Percentiles rank a stretch among this genome's conserved stretches.
phyloP scores from a whole-genome alignment of 2,113 vertebrate genomes.

The Nothocercus nigrocapillus region DNA sequence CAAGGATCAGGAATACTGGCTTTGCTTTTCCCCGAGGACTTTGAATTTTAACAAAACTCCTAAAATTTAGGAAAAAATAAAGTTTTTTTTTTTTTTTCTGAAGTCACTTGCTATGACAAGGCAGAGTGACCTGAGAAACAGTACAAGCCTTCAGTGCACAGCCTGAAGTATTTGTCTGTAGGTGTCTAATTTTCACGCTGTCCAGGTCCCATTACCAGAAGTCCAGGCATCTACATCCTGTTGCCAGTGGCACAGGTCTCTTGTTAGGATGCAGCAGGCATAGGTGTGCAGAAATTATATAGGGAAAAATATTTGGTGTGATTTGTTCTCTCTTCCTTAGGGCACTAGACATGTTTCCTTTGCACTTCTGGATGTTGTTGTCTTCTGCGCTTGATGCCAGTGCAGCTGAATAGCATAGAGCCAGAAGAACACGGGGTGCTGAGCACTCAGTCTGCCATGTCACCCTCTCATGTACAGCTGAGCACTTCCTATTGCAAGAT shows the following conservation, averaged over 20 bases:
- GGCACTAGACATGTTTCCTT: not conserved
- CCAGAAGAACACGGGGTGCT: not conserved
- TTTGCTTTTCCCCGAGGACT: not conserved
- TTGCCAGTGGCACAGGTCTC: not conserved
- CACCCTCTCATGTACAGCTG: fast-evolving
- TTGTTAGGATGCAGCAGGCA: not conserved
- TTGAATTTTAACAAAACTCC: conserved; percentile 3
- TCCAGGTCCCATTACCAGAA: not conserved
- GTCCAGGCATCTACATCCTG: not conserved
- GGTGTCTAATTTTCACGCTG: not conserved
- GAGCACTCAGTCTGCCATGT: not conserved
- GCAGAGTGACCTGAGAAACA: not conserved
- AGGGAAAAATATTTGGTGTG: not conserved
- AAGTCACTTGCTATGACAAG: not conserved
- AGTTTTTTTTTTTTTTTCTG: not conserved
- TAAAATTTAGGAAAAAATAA: not conserved
- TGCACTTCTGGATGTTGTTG: not conserved
- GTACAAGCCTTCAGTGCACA: not conserved
- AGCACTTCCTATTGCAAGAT: not conserved
- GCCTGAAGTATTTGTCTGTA: not conserved
- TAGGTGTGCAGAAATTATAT: not conserved
- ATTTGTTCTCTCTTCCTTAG: not conserved
- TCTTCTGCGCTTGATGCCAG: not conserved
- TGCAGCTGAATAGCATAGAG: not conserved
- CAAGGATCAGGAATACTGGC: not conserved